Percentiles rank a stretch among this genome's conserved stretches.
Conservation (phyloP, 1,140 invertebrate species). For the Panulirus ornatus region DNA sequence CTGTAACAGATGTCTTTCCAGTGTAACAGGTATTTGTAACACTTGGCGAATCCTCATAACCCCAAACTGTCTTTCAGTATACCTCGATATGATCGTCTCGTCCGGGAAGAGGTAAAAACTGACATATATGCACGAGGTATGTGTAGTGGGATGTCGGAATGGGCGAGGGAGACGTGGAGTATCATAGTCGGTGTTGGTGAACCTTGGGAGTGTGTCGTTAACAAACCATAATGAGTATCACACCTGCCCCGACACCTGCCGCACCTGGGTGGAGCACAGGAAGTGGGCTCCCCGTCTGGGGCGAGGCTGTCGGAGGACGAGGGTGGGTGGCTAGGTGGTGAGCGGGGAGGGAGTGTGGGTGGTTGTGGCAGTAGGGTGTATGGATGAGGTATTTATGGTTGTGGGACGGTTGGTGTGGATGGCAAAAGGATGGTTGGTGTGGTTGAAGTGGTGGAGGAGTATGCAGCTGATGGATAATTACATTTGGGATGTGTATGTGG, state of each 20-base stretch:
- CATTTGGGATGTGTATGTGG: too few relatives aligned
- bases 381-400: slow-evolving; percentile 3
- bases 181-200: not conserved
- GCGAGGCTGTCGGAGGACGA: too few relatives aligned
- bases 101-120: too few relatives aligned
- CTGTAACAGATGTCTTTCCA: too few relatives aligned
- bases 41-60: too few relatives aligned
- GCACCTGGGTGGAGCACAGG: slow-evolving; percentile 54
- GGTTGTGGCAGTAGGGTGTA: not conserved
- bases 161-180: not conserved
- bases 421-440: not conserved
- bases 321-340: not conserved
- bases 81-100: too few relatives aligned
- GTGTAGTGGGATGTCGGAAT: too few relatives aligned
- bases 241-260: slow-evolving; percentile 52
- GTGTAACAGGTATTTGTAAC: too few relatives aligned
- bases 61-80: too few relatives aligned
- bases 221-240: slow-evolving; percentile 34
- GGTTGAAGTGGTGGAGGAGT: not conserved
- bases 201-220: slow-evolving; percentile 19
- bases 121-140: too few relatives aligned
- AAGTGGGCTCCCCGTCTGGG: slow-evolving; percentile 18
- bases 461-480: not conserved
- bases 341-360: not conserved
- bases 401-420: not conserved